These are phyloP conservation scores for Leucopsar rothschildi DNA, from an alignment of 2,113 vertebrate genomes.

Conservation along the genomic window DNA sequence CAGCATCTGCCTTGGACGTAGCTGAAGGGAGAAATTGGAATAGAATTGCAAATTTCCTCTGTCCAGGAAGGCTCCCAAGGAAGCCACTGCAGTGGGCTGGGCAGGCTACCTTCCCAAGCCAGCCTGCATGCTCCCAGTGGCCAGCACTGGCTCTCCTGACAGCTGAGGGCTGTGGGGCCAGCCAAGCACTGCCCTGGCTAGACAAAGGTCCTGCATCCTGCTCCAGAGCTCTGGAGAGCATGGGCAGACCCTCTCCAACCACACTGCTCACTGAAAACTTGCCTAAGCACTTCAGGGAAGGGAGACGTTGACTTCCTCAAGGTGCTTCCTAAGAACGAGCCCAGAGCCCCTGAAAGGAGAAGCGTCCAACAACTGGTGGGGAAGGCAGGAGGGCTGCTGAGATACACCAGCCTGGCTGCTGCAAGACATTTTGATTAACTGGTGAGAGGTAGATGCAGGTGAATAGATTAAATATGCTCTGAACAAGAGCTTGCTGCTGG, in stretches of 20 bases:
- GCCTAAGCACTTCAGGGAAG: neutral
- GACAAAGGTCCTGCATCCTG: neutral
- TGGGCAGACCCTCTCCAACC: accelerated
- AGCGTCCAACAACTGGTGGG: neutral
- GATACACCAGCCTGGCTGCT: neutral
- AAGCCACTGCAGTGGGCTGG: neutral
- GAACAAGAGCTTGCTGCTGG: neutral
- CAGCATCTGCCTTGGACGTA: constrained; percentile 71
- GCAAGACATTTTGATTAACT: neutral
- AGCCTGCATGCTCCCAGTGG: neutral
- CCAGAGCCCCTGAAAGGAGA: neutral
- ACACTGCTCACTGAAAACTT: neutral
- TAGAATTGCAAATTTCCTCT: constrained; percentile 73
- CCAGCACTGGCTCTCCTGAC: neutral
- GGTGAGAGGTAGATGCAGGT: neutral
- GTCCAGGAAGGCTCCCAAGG: constrained; percentile 53
- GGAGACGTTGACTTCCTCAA: neutral
- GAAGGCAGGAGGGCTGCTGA: neutral
- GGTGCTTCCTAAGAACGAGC: neutral
- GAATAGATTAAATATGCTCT: neutral
- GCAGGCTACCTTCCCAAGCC: neutral
- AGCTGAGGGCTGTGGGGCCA: neutral
- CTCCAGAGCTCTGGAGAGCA: neutral
- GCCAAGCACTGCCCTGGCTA: neutral
- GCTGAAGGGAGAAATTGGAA: constrained; percentile 70